Evolutionary conservation across 2,797 vertebrate species (phyloP).

Genomic region (Odontamblyopus lacepedii): DNA sequence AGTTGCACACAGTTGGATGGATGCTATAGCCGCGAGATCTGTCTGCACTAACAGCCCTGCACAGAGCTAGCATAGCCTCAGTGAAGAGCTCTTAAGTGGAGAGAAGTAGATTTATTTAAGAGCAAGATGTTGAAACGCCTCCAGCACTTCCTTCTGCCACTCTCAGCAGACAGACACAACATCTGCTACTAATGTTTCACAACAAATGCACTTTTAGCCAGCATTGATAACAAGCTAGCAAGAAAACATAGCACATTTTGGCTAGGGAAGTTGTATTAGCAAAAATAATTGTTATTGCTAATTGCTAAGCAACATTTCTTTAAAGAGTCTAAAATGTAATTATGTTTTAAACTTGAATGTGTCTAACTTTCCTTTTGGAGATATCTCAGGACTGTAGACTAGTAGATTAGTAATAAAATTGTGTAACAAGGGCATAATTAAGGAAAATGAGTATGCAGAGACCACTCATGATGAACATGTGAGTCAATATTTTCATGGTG

Average conservation of each 20-base stretch:
- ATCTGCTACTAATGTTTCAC: conserved; percentile 48
- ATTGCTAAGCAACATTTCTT: too few species aligned
- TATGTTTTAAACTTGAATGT: too few species aligned
- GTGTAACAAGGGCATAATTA: too few species aligned
- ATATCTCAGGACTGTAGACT: too few species aligned
- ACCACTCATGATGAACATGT: too few species aligned
- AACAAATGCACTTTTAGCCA: conserved; percentile 34
- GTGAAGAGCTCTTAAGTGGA: conserved; percentile 24
- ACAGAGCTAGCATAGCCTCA: not conserved
- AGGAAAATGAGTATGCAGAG: too few species aligned
- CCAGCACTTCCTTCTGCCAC: conserved; percentile 34
- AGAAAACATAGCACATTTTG: not conserved
- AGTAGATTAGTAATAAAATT: too few species aligned
- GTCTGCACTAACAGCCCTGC: conserved; percentile 31
- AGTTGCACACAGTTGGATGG: conserved; percentile 21
- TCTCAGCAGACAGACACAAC: conserved; percentile 51
- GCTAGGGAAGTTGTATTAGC: conserved; percentile 1
- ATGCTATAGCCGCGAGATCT: conserved; percentile 1
- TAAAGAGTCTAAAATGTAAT: too few species aligned
- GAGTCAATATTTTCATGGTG: too few species aligned
- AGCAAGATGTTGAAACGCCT: conserved; percentile 51
- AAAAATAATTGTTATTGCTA: too few species aligned
- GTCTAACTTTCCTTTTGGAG: too few species aligned
- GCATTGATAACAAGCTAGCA: conserved; percentile 34
- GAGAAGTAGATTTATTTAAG: conserved; percentile 59